A percentile compares a stretch with the other conserved stretches of the same genome.
phyloP scores from a whole-genome alignment of 2,797 vertebrate species.

The Cuculus canorus region DNA sequence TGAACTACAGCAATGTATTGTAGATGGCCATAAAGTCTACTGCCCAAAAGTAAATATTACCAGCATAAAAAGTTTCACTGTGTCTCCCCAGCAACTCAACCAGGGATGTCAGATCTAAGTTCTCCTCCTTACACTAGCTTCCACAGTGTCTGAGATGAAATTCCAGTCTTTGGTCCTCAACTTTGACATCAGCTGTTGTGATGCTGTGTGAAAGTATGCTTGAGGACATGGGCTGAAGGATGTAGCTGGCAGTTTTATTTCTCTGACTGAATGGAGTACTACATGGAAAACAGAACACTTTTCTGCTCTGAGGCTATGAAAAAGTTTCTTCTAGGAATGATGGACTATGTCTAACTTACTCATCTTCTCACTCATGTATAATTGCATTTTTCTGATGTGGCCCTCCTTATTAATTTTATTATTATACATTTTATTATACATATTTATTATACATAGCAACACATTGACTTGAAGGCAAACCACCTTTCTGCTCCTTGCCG shows the following conservation, averaged over 20 bases:
- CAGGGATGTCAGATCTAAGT: neutral
- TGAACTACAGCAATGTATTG: neutral
- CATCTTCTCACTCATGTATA: neutral
- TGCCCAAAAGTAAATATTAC: neutral
- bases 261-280: neutral
- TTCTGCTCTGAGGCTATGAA: neutral
- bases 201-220: neutral
- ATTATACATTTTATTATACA: no score
- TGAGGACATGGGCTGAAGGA: neutral
- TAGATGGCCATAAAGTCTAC: neutral
- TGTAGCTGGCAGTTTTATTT: neutral
- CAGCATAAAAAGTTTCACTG: neutral
- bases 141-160: neutral
- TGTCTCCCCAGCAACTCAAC: neutral
- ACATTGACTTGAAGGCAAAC: neutral
- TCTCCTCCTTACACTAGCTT: neutral
- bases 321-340: neutral
- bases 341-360: neutral
- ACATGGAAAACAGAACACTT: neutral
- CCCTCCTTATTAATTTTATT: neutral
- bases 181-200: fast-evolving
- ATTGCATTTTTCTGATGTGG: neutral
- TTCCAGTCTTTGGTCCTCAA: neutral
- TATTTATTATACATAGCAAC: neutral
- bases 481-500: neutral